Evolutionary conservation across 2,888 invertebrate genomes (phyloP).

Genomic region (Eristalinus aeneus): DNA sequence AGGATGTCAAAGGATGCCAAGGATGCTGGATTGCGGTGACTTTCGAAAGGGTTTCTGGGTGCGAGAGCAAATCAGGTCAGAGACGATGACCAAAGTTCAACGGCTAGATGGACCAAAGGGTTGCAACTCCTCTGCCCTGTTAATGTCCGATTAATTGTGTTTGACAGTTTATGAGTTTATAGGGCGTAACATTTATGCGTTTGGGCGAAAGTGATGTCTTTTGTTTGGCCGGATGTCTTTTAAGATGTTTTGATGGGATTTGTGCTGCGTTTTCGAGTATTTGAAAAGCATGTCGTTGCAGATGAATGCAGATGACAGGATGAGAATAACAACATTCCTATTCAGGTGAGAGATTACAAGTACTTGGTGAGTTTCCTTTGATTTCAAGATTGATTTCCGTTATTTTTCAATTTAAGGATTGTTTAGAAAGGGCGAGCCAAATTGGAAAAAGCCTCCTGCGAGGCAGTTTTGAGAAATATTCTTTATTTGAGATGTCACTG

Average conservation of each 20-base stretch:
- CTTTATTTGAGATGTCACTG: too few relatives aligned
- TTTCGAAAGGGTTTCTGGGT: slow-evolving; percentile 38
- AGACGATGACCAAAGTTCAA: slow-evolving; percentile 43
- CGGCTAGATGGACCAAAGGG: slow-evolving; percentile 59
- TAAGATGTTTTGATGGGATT: slow-evolving; percentile 16
- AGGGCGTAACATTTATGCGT: slow-evolving; percentile 54
- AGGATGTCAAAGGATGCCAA: slow-evolving; percentile 23
- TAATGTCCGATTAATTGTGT: slow-evolving; percentile 61
- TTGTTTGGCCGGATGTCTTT: slow-evolving; percentile 3
- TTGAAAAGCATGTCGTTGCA: not conserved
- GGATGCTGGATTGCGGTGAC: slow-evolving; percentile 32
- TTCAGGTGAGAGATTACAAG: too few relatives aligned
- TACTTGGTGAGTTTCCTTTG: too few relatives aligned
- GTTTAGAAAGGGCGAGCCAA: too few relatives aligned
- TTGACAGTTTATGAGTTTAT: slow-evolving; percentile 57
- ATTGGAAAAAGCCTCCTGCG: too few relatives aligned
- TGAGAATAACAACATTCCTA: not conserved
- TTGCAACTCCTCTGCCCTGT: slow-evolving; percentile 38
- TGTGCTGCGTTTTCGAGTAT: not conserved
- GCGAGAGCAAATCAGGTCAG: slow-evolving; percentile 36
- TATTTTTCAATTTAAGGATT: too few relatives aligned
- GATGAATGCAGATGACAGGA: not conserved
- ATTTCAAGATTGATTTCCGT: too few relatives aligned
- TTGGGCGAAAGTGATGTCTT: slow-evolving; percentile 26
- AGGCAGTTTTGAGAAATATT: too few relatives aligned